Base-by-base conservation (phyloP, 2,888 invertebrate species). In the Sisyra nigra region DNA sequence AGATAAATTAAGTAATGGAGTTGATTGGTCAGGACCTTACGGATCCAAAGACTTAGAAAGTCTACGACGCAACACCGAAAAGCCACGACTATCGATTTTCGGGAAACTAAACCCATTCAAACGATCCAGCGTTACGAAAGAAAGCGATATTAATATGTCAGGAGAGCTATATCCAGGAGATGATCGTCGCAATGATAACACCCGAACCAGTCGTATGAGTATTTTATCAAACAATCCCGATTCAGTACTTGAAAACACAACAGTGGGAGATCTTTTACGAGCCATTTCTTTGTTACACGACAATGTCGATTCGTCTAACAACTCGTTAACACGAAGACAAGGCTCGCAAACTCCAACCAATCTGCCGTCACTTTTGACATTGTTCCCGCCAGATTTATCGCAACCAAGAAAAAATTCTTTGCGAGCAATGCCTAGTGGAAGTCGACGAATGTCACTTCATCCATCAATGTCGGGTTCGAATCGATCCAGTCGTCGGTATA, bases 181-280 rank as follows among this genome's bases (percentile, higher is more conserved):
- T 42, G 45, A 48, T 38, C 34, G 46, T 44, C 44, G 7, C 3
- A 24, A 24, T 7, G 24, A 24, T 24, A 24, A 24, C 51, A 37
- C 15, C 7, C 24, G 24, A 24, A 24, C 24, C 24, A 24, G 24
- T 7, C 24, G 24, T 24, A 24, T 24, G 24, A 24, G 24, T 24
- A 24, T 24, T 24, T 24, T 24, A 24, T 24, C 24, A 24, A 24
- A 24, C 24, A 24, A 24, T 24, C 24, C 24, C 3, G 24, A 24
- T 24, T 71, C 72, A 53, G 71, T 85, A 9, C 63, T 87, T 44
- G 87, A 87, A 59, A 78, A 84, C 52, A 87, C 87, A 0, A 83
- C 85, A 15, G 69, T 88, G 10, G 87, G 85, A 1, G 86, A 88
- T 61, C 71, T 88, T 42, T 69, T 88, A 18, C 68, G 85, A 44